Conservation (phyloP, 2,888 invertebrate genomes). For the Catocala fraxini region DNA sequence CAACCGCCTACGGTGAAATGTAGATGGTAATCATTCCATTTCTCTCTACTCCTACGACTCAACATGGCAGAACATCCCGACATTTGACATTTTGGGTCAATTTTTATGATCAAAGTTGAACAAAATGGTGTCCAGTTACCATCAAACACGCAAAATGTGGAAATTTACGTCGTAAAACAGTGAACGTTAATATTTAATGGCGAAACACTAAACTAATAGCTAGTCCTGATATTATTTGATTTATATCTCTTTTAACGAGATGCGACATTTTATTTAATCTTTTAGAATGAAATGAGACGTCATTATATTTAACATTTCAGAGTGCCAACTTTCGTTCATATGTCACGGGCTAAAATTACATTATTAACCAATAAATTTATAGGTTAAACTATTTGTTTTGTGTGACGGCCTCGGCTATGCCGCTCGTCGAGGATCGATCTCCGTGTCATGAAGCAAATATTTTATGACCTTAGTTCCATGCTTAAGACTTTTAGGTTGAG, state of each 20-base stretch:
- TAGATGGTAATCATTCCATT: conserved; percentile 19
- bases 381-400: too few species aligned
- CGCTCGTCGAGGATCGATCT: too few species aligned
- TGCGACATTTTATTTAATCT: conserved; percentile 8
- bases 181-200: conserved; percentile 51
- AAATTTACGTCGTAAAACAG: conserved; percentile 32
- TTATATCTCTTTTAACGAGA: conserved; percentile 40
- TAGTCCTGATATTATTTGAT: conserved; percentile 36
- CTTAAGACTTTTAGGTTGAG: too few species aligned
- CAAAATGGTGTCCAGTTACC: conserved; percentile 46
- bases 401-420: too few species aligned
- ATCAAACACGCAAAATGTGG: conserved; percentile 48
- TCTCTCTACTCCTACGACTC: conserved; percentile 38
- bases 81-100: conserved; percentile 42
- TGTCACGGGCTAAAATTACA: conserved; percentile 1
- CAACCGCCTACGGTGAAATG: conserved; percentile 25
- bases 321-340: neutral
- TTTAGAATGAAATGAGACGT: neutral
- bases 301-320: neutral
- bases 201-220: conserved; percentile 43
- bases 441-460: too few species aligned
- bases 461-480: too few species aligned
- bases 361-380: neutral
- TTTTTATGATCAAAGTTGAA: conserved; percentile 43
- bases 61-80: conserved; percentile 36